Conservation (phyloP, 2,888 invertebrate species). For the Cephus sareptanus region DNA sequence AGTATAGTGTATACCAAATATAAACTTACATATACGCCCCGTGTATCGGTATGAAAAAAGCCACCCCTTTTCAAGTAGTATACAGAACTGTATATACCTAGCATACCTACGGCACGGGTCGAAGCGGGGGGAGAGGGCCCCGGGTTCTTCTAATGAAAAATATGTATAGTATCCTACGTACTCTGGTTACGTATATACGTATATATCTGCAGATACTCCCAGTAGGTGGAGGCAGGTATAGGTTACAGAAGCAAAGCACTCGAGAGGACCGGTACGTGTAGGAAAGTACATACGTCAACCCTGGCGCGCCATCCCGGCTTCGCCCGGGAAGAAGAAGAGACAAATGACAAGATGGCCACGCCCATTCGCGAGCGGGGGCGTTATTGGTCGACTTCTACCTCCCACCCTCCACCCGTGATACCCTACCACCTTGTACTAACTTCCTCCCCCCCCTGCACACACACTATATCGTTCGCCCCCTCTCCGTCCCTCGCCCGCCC, state of each 20-base stretch:
- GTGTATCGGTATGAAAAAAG: neutral
- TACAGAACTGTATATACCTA: neutral
- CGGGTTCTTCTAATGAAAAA: neutral
- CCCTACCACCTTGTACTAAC: neutral
- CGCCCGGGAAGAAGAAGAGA: slow-evolving; percentile 49
- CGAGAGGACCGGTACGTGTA: slow-evolving; percentile 30
- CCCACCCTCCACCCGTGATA: neutral
- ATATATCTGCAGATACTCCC: neutral
- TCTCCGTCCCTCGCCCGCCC: neutral
- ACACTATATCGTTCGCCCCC: neutral
- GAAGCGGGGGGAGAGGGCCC: neutral
- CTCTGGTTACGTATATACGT: neutral
- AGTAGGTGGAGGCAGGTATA: neutral
- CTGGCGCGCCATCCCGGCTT: slow-evolving; percentile 48
- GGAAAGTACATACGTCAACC: slow-evolving; percentile 53
- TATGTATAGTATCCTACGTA: neutral
- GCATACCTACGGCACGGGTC: neutral
- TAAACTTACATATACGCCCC: neutral
- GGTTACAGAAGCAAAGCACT: slow-evolving; percentile 36
- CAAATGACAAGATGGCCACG: slow-evolving; percentile 59
- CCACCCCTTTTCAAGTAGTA: neutral
- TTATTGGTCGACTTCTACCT: slow-evolving; percentile 27
- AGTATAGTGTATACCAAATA: neutral
- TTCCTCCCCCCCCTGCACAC: neutral
- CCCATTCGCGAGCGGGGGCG: slow-evolving; percentile 53